Conservation (phyloP, 2,797 vertebrate species). For the Xyrichtys novacula region DNA sequence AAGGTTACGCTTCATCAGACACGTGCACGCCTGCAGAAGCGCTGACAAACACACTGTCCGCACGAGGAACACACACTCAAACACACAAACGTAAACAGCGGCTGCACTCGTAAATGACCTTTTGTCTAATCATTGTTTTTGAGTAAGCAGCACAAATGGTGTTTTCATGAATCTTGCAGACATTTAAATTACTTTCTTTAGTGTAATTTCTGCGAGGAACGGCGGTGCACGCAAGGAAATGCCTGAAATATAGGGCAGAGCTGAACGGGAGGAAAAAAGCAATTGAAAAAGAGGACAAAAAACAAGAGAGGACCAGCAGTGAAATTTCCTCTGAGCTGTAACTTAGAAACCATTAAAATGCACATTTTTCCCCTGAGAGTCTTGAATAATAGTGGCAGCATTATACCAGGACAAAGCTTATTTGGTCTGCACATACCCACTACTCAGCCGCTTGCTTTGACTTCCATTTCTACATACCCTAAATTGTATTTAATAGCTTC, state of each 20-base stretch:
- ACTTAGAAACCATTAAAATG: slow-evolving; percentile 69
- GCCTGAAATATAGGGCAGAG: slow-evolving; percentile 40
- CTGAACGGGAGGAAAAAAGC: slow-evolving; percentile 27
- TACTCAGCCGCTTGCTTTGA: slow-evolving; percentile 58
- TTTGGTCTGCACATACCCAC: slow-evolving; percentile 49
- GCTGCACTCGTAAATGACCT: slow-evolving; percentile 55
- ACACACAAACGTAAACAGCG: not conserved
- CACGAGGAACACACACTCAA: not conserved
- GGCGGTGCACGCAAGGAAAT: slow-evolving; percentile 45
- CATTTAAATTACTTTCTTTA: slow-evolving; percentile 59
- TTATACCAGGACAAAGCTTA: slow-evolving; percentile 57
- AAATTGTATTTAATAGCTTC: slow-evolving; percentile 77
- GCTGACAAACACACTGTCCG: slow-evolving; percentile 21
- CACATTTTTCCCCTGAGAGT: slow-evolving; percentile 31
- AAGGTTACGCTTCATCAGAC: slow-evolving; percentile 71
- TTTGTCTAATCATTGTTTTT: slow-evolving; percentile 70
- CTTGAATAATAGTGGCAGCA: slow-evolving; percentile 51
- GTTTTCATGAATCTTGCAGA: slow-evolving; percentile 61
- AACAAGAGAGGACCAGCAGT: slow-evolving; percentile 45
- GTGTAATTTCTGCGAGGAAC: slow-evolving; percentile 56
- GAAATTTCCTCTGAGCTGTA: slow-evolving; percentile 56
- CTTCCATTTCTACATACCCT: slow-evolving; percentile 54
- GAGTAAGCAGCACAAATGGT: slow-evolving; percentile 61
- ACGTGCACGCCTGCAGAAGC: slow-evolving; percentile 36
- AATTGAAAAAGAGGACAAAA: slow-evolving; percentile 11